These are phyloP conservation scores for Hyperoplus immaculatus DNA, from an alignment of 2,797 vertebrate species.

Conservation along the genomic window DNA sequence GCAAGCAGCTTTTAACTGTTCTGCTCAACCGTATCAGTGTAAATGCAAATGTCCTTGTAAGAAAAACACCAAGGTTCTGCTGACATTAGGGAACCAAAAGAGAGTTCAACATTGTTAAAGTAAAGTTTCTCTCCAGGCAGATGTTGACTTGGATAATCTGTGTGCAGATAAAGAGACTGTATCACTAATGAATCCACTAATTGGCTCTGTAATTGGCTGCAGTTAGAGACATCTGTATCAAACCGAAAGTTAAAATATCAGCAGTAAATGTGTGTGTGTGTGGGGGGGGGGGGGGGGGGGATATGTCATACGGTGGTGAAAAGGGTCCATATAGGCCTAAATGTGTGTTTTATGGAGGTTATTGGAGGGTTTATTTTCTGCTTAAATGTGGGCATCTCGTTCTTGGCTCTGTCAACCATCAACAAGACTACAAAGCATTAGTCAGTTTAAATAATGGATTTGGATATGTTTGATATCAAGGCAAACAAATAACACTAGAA, in stretches of 20 bases:
- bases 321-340: constrained; percentile 13
- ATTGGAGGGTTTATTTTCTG: constrained; percentile 34
- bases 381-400: constrained; percentile 53
- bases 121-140: constrained; percentile 46
- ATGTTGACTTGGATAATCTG: constrained; percentile 61
- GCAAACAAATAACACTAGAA: background rate
- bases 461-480: background rate
- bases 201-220: constrained; percentile 70
- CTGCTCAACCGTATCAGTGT: constrained; percentile 56
- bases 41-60: constrained; percentile 75
- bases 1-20: constrained; percentile 58
- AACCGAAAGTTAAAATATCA: constrained; percentile 57
- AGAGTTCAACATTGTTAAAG: constrained; percentile 36
- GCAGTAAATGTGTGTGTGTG: constrained; percentile 41
- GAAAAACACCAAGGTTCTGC: constrained; percentile 41
- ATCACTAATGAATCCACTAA: constrained; percentile 65
- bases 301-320: constrained; percentile 13
- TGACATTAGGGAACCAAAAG: constrained; percentile 41
- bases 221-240: constrained; percentile 61
- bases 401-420: constrained; percentile 30
- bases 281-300: background rate
- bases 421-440: constrained; percentile 25
- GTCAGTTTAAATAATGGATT: constrained; percentile 18
- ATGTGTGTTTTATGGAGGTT: constrained; percentile 40
- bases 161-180: constrained; percentile 30